Evolutionary conservation across 2,888 invertebrate genomes (phyloP).

Genomic region (Erannis defoliaria): DNA sequence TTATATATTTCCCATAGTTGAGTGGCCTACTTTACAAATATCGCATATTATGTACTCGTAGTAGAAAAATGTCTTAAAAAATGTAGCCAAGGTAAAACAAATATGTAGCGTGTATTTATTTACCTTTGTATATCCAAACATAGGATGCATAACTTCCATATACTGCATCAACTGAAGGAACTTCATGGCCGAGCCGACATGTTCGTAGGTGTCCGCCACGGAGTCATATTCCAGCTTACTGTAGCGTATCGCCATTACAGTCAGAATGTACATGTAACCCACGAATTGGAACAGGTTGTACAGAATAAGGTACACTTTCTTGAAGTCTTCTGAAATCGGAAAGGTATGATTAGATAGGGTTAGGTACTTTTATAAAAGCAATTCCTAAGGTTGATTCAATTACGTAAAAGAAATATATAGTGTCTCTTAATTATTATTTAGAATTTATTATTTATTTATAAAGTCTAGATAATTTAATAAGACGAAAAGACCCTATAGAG

Average conservation of each 20-base stretch:
- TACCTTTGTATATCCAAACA: conserved; percentile 94
- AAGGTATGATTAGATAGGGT: no score
- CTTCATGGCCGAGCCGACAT: conserved; percentile 92
- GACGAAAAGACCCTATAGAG: no score
- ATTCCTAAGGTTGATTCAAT: no score
- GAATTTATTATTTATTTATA: no score
- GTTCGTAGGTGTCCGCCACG: conserved; percentile 89
- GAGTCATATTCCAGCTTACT: conserved; percentile 91
- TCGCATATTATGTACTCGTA: no score
- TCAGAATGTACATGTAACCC: conserved; percentile 92
- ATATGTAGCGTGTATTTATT: conserved; percentile 22
- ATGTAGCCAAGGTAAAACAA: not conserved
- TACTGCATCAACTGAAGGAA: conserved; percentile 94
- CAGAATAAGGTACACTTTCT: conserved; percentile 93
- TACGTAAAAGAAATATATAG: no score
- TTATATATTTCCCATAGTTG: no score
- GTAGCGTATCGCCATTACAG: conserved; percentile 91
- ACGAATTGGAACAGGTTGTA: conserved; percentile 97
- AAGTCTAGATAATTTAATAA: no score
- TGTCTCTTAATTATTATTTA: no score
- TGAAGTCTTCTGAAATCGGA: conserved; percentile 88
- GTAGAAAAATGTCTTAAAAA: no score
- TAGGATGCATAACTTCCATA: conserved; percentile 95
- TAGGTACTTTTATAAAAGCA: no score
- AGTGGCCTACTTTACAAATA: no score